These are phyloP conservation scores for Perdita meconis DNA, from an alignment of 2,888 invertebrate genomes.

Conservation along the genomic window DNA sequence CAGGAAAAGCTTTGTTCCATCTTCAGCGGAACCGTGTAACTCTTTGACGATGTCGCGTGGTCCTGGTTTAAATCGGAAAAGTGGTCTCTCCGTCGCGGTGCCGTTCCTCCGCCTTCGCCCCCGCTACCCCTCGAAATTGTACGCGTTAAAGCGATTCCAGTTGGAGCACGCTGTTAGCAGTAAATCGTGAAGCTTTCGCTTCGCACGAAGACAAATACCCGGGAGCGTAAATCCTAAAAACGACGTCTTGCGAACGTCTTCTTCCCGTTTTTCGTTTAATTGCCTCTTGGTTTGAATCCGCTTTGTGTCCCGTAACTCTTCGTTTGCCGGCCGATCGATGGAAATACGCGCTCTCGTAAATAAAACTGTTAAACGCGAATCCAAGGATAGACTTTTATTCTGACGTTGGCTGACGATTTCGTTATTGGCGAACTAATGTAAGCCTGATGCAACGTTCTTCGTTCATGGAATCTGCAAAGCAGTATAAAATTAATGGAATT, in stretches of 20 bases:
- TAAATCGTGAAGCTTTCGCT: slow-evolving; percentile 17
- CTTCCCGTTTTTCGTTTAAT: slow-evolving; percentile 15
- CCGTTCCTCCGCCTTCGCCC: not conserved
- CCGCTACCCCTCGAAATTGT: not conserved
- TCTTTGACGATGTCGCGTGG: slow-evolving; percentile 55
- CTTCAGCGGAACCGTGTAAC: slow-evolving; percentile 34
- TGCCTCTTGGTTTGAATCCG: not conserved
- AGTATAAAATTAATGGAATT: slow-evolving; percentile 70
- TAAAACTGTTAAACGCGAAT: slow-evolving; percentile 2
- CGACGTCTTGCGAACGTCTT: not conserved
- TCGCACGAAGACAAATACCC: slow-evolving; percentile 17
- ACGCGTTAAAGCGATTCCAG: slow-evolving; percentile 17
- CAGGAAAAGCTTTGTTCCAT: slow-evolving; percentile 58
- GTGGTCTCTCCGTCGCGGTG: slow-evolving; percentile 39
- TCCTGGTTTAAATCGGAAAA: slow-evolving; percentile 37
- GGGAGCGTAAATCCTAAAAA: slow-evolving; percentile 21
- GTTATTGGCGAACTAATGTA: slow-evolving; percentile 67
- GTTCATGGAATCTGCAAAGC: slow-evolving; percentile 65
- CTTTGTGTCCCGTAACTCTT: not conserved
- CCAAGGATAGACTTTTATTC: too few species aligned
- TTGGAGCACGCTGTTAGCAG: not conserved
- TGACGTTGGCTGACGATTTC: slow-evolving; percentile 36
- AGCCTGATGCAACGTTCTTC: slow-evolving; percentile 22
- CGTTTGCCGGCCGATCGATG: not conserved
- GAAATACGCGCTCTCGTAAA: not conserved